These are phyloP conservation scores for Calephelis nemesis DNA, from an alignment of 1,140 invertebrate genomes.

Conservation along the genomic window DNA sequence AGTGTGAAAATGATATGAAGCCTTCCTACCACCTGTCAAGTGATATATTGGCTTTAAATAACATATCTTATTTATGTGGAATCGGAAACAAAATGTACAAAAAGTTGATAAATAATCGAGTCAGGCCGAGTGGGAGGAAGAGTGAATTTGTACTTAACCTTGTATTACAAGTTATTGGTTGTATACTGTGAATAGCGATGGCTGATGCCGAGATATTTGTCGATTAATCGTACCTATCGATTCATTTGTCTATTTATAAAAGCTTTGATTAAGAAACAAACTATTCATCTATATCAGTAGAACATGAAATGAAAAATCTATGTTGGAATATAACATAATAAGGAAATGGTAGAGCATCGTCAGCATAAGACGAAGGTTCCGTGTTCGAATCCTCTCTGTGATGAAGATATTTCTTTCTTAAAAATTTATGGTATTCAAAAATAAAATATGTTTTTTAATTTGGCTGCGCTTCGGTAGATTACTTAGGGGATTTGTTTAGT, in stretches of 20 bases:
- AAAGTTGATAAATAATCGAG: conserved; percentile 74
- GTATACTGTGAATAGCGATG: neutral
- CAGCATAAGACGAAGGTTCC: too few species aligned
- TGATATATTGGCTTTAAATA: conserved; percentile 78
- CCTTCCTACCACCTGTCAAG: conserved; percentile 76
- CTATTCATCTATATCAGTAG: too few species aligned
- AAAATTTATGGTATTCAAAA: too few species aligned
- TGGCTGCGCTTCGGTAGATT: too few species aligned
- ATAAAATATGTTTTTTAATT: too few species aligned
- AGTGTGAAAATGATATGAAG: conserved; percentile 19
- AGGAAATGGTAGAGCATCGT: too few species aligned
- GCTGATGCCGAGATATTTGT: neutral
- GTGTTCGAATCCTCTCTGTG: too few species aligned
- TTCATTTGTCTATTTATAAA: neutral
- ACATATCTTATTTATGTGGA: conserved; percentile 79
- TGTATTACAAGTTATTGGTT: conserved; percentile 65
- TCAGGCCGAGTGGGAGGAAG: conserved; percentile 60
- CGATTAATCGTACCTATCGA: conserved; percentile 7
- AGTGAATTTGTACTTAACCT: conserved; percentile 69
- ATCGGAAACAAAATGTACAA: conserved; percentile 75
- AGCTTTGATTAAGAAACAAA: too few species aligned
- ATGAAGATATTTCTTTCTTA: too few species aligned
- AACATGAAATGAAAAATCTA: too few species aligned
- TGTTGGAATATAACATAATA: too few species aligned
- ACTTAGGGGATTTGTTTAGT: too few species aligned